phyloP scores from a whole-genome alignment of 2,113 vertebrate genomes.

The Tretioscincus oriximinensis region DNA sequence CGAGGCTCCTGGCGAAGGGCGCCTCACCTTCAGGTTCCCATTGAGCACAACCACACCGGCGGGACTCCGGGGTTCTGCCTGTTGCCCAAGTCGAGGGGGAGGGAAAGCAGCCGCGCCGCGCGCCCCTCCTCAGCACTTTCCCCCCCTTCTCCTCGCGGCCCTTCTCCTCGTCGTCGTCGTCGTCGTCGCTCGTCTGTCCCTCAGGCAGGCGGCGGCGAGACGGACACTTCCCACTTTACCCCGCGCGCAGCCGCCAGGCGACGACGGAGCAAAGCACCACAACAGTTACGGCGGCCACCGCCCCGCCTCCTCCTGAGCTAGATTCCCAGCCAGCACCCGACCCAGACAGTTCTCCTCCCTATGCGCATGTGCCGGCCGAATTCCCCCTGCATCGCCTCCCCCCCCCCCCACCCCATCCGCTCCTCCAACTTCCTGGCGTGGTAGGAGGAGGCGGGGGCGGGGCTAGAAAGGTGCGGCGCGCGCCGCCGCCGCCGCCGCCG shows the following conservation, averaged over 20 bases:
- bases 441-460: too few relatives aligned
- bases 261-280: background rate
- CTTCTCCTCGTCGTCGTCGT: too few relatives aligned
- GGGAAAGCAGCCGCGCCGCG: background rate
- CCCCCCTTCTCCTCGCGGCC: background rate
- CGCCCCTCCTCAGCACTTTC: background rate
- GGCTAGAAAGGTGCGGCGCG: too few relatives aligned
- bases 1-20: background rate
- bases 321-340: background rate
- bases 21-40: conserved; percentile 7
- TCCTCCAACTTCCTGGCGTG: accelerated
- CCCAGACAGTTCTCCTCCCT: background rate
- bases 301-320: background rate
- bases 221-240: background rate
- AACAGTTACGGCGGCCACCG: background rate
- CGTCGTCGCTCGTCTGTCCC: too few relatives aligned
- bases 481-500: too few relatives aligned
- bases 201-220: background rate
- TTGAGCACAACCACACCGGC: background rate
- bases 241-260: background rate
- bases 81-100: background rate
- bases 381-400: too few relatives aligned
- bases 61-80: background rate
- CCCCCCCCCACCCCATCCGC: accelerated
- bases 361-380: background rate